Evolutionary conservation across 1,140 invertebrate genomes (phyloP).

Genomic region (Lepidurus couesii): DNA sequence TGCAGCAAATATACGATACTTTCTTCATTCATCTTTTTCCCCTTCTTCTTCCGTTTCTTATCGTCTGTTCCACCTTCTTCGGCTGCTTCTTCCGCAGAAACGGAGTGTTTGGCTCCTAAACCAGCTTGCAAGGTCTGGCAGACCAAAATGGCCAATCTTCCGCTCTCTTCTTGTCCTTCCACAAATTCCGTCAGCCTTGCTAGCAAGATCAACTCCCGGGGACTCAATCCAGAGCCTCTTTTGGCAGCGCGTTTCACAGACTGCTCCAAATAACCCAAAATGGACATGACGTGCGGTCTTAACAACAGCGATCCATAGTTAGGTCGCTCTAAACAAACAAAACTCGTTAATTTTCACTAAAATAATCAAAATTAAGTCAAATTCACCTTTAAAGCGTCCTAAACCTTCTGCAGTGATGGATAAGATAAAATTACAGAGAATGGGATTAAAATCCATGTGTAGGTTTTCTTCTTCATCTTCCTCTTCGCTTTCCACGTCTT

Average conservation of each 20-base stretch:
- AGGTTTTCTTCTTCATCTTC: conserved; percentile 39
- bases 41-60: conserved; percentile 6
- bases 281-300: conserved; percentile 61
- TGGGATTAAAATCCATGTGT: conserved; percentile 19
- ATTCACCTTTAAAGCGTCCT: background rate
- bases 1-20: conserved; percentile 57
- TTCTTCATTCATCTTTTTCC: conserved; percentile 48
- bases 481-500: conserved; percentile 26
- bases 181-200: conserved; percentile 69
- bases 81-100: conserved; percentile 24
- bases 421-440: background rate
- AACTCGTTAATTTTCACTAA: background rate
- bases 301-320: conserved; percentile 69
- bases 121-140: conserved; percentile 64
- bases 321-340: conserved; percentile 42
- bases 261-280: conserved; percentile 64
- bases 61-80: background rate
- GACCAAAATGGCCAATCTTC: conserved; percentile 60
- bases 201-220: conserved; percentile 69
- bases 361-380: background rate
- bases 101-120: conserved; percentile 38
- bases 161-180: conserved; percentile 57
- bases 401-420: conserved; percentile 22
- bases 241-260: conserved; percentile 53
- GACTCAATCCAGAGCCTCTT: conserved; percentile 54